Evolutionary conservation across 2,888 invertebrate genomes (phyloP), one percentile per base, ranked within the genome.

Genomic region (Dermolepida albohirtum): DNA sequence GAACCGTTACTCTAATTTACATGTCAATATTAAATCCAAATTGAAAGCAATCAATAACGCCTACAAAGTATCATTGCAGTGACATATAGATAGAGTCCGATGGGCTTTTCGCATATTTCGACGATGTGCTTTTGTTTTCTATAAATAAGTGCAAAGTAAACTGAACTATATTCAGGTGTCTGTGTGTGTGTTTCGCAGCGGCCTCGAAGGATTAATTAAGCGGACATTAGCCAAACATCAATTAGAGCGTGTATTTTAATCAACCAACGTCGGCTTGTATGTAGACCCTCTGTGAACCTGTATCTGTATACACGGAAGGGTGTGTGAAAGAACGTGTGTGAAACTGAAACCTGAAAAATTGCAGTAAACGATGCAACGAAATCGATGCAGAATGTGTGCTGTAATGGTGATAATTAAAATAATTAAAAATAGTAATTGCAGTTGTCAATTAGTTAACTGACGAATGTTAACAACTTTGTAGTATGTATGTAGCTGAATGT

Each of bases 191-290:
- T 62, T 47, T 39, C 43, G 43, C 14, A 14, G n/a, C 47, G 34
- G 59, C 59, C 59, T 47, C 59, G 49, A 49, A 62, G 59, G 59
- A 62, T 47, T 62, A 62, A 62, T 62, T 62, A 62, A 62, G 34
- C 59, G 59, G 59, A 62, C 59, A 62, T 62, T 62, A 62, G 47
- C 59, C 59, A 62, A 62, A 62, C 59, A 62, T 62, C 59, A 62
- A 62, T 62, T 62, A 62, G 59, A 47, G 59, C 59, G 59, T 62
- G 59, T 62, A 62, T 62, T 62, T 62, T 62, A 62, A 62, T 62
- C 59, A 62, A 49, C 59, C 59, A 47, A 16, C 59, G 59, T 29
- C 17, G 34, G 16, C 47, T 47, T 49, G 47, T 62, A 29, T 59
- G 44, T 44, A 44, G 29, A 44, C 59, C 59, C 59, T 62, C 47